These are phyloP conservation scores for Hipparchia semele DNA, from an alignment of 2,888 invertebrate species.

Conservation along the genomic window DNA sequence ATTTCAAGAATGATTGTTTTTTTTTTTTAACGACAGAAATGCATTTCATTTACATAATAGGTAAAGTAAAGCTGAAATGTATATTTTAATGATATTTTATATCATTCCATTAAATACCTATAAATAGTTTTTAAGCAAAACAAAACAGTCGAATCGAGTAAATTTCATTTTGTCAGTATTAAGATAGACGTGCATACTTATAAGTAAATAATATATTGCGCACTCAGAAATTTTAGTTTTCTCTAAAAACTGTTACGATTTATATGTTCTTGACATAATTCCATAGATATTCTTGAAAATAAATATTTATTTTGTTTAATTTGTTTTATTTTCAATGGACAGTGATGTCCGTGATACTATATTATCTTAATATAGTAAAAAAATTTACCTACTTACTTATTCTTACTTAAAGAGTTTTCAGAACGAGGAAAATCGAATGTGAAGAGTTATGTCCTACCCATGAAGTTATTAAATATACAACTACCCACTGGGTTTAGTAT, in stretches of 20 bases:
- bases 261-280: background rate
- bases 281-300: background rate
- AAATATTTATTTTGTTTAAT: conserved; percentile 4
- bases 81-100: background rate
- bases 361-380: too few relatives aligned
- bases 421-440: too few relatives aligned
- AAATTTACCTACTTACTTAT: too few relatives aligned
- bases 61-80: background rate
- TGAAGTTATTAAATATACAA: too few relatives aligned
- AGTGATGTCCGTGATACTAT: background rate
- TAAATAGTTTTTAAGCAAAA: background rate
- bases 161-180: conserved; percentile 7
- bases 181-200: background rate
- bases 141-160: background rate
- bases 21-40: background rate
- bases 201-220: background rate
- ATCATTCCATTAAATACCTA: conserved; percentile 1
- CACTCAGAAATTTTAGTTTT: background rate
- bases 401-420: too few relatives aligned
- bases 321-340: background rate
- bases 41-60: background rate
- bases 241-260: background rate
- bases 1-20: too few relatives aligned
- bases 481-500: too few relatives aligned
- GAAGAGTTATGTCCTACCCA: too few relatives aligned